A percentile compares a stretch with the other conserved stretches of the same genome.
Evolutionary conservation across 2,888 invertebrate species (phyloP).

Genomic region (Phymatocera aterrima): DNA sequence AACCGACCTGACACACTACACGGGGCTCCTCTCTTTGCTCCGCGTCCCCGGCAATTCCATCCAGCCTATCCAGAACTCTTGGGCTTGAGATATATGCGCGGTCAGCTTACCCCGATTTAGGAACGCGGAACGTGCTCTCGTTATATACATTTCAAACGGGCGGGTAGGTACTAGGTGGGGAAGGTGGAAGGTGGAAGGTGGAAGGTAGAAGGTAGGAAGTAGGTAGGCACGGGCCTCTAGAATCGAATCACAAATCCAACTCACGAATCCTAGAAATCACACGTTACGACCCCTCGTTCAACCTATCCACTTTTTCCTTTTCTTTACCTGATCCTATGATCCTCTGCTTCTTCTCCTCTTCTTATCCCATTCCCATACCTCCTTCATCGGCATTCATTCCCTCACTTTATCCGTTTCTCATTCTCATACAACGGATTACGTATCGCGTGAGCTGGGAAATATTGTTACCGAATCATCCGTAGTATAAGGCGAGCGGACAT

Average conservation of each 20-base stretch:
- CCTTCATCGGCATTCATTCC: constrained; percentile 37
- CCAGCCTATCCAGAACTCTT: constrained; percentile 33
- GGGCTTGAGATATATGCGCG: constrained; percentile 45
- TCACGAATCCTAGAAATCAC: constrained; percentile 35
- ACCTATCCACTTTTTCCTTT: constrained; percentile 46
- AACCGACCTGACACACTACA: constrained; percentile 25
- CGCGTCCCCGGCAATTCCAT: constrained; percentile 4
- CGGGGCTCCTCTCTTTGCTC: too few relatives aligned
- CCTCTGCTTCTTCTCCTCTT: constrained; percentile 14
- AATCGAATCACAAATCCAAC: constrained; percentile 36
- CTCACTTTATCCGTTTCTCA: constrained; percentile 42
- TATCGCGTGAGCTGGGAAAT: too few relatives aligned
- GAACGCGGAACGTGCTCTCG: constrained; percentile 28
- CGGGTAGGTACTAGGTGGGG: too few relatives aligned
- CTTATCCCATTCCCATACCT: not conserved
- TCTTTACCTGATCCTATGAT: constrained; percentile 42
- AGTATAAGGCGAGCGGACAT: too few relatives aligned
- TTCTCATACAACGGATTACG: too few relatives aligned
- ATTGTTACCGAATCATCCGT: too few relatives aligned
- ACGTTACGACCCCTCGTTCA: constrained; percentile 40
- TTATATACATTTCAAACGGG: not conserved
- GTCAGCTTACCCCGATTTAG: constrained; percentile 45
- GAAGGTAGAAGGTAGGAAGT: constrained; percentile 40
- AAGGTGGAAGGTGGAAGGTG: too few relatives aligned
- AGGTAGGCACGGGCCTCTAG: not conserved